Evolutionary conservation across 2,888 invertebrate genomes (phyloP).

Genomic region (Epicampocera succincta): DNA sequence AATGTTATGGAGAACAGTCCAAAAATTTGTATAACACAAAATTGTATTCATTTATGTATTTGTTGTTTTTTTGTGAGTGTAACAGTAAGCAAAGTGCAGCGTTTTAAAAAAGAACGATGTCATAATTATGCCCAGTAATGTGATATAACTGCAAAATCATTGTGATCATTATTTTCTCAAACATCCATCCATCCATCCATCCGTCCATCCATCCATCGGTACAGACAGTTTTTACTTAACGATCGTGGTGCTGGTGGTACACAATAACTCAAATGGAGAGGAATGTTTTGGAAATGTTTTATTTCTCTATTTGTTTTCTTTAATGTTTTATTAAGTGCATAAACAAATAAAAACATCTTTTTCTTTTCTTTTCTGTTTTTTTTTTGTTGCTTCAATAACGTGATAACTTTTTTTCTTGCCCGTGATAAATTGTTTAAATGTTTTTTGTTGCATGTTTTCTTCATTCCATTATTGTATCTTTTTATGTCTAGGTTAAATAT

Average conservation of each 20-base stretch:
- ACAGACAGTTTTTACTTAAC: background rate
- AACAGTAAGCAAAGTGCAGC: too few relatives aligned
- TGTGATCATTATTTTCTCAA: slow-evolving; percentile 6
- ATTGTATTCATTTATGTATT: too few relatives aligned
- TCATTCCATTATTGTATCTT: slow-evolving; percentile 16
- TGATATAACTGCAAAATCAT: slow-evolving; percentile 51
- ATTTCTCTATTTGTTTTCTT: slow-evolving; percentile 1
- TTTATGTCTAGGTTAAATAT: slow-evolving; percentile 51
- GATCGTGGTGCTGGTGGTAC: background rate
- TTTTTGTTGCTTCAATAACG: too few relatives aligned
- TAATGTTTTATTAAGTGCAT: slow-evolving; percentile 34
- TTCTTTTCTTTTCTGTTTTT: slow-evolving; percentile 4
- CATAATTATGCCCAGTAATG: slow-evolving; percentile 46
- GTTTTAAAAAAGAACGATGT: slow-evolving; percentile 25
- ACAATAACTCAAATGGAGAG: background rate
- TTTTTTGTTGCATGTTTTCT: background rate
- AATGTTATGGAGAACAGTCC: background rate
- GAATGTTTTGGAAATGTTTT: slow-evolving; percentile 14
- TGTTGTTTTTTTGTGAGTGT: too few relatives aligned
- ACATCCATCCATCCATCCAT: background rate
- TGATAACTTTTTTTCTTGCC: slow-evolving; percentile 28
- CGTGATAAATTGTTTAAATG: slow-evolving; percentile 28
- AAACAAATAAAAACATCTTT: slow-evolving; percentile 29
- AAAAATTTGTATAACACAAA: background rate
- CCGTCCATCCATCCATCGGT: background rate